phyloP scores from a whole-genome alignment of 2,888 invertebrate species.

The Rhagonycha fulva region DNA sequence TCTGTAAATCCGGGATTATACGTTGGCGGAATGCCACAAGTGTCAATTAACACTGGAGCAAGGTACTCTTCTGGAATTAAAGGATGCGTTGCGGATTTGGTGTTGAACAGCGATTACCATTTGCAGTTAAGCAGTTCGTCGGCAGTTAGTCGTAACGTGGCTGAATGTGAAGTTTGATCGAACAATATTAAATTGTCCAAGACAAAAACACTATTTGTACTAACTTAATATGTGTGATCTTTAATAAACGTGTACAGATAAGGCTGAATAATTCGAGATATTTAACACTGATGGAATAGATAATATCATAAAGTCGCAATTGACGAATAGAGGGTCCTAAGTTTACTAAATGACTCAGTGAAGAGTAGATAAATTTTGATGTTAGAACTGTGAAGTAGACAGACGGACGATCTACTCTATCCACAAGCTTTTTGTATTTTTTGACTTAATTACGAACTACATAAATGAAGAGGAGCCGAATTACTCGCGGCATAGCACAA shows the following conservation, averaged over 20 bases:
- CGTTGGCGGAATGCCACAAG: conserved; percentile 66
- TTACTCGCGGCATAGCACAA: conserved; percentile 32
- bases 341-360: conserved; percentile 7
- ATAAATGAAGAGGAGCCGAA: conserved; percentile 33
- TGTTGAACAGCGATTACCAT: conserved; percentile 64
- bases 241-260: conserved; percentile 26
- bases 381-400: conserved; percentile 24
- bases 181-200: neutral
- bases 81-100: conserved; percentile 67
- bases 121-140: conserved; percentile 58
- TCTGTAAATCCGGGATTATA: conserved; percentile 88
- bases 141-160: conserved; percentile 54
- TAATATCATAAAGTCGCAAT: neutral
- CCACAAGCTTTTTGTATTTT: conserved; percentile 33
- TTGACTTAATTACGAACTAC: conserved; percentile 21
- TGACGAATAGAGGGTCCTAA: neutral
- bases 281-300: conserved; percentile 13
- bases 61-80: conserved; percentile 61
- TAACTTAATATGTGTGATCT: conserved; percentile 26
- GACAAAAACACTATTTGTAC: conserved; percentile 14
- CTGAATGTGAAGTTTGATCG: conserved; percentile 48
- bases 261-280: conserved; percentile 29
- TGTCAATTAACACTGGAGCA: conserved; percentile 48
- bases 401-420: conserved; percentile 21
- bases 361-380: conserved; percentile 16